Evolutionary conservation across 1,140 invertebrate genomes (phyloP), one percentile per base, ranked within the genome.

Genomic region (Trachymyrmex septentrionalis): DNA sequence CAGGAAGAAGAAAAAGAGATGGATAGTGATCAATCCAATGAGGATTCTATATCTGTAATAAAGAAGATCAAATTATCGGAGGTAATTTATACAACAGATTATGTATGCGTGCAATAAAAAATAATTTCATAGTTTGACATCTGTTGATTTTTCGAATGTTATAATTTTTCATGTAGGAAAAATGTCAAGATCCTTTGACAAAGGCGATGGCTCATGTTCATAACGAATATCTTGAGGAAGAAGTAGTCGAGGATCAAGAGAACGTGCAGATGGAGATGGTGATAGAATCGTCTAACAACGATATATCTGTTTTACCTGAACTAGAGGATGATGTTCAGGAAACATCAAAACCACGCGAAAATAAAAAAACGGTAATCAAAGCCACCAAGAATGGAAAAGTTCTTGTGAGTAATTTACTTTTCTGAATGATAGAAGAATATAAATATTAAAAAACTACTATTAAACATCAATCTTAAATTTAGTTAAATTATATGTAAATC

Each of bases 201-300:
- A 87, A 92, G 61, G 92, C 94, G 2, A 95, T 95, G 93, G 92
- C 92, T 12, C 89, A 95, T 16, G 93, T 94, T 55, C 92, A 95
- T 53, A 89, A 89, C 5, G 94, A 95, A 81, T 93, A 90, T 69
- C 34, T 91, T 0, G 91, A 92, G 16, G 90, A 92, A n/a, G 89
- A 92, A 24, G 12, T 77, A 24, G 12, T 77, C 2, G 90, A 85
- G 3, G 86, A 89, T n/a, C 78, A 91, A 53, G 91, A 86, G 6
- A 48, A 89, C 12, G 91, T 93, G 4, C 92, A 94, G 21, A 61
- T 93, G 53, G 92, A 95, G 86, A 94, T 94, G 92, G 87, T 92
- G 0, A 89, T 92, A 48, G 92, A 93, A 55, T 78, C 91, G 63
- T 12, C 77, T 85, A 85, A 88, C 87, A 0, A 63, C 12, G 88